A percentile compares a stretch with the other conserved stretches of the same genome.
Evolutionary conservation across 2,113 vertebrate species (phyloP).

Genomic region (Myotis davidii): DNA sequence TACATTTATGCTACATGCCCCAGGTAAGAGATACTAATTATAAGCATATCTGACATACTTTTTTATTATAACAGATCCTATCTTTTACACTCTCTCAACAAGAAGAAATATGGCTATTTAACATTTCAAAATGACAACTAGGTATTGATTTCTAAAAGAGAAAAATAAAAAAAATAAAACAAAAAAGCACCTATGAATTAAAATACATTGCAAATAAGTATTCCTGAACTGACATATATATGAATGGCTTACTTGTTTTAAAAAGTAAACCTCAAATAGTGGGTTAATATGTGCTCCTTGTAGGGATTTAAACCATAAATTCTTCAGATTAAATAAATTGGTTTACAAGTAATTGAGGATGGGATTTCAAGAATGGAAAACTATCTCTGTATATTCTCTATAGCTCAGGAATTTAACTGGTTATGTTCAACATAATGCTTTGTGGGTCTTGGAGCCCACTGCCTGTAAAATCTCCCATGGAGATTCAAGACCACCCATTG

Average conservation of each 20-base stretch:
- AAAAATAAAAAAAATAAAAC: constrained; percentile 12
- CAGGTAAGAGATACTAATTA: neutral
- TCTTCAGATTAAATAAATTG: constrained; percentile 59
- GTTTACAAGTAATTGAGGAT: constrained; percentile 51
- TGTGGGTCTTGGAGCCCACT: constrained; percentile 61
- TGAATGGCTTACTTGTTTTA: constrained; percentile 60
- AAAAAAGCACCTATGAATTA: neutral
- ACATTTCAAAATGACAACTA: neutral
- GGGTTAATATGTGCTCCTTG: constrained; percentile 32
- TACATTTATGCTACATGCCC: neutral
- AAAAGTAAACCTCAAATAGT: constrained; percentile 64
- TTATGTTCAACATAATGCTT: constrained; percentile 62
- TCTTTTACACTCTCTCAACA: neutral
- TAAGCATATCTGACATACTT: neutral
- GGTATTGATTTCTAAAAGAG: constrained; percentile 19
- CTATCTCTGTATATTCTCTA: constrained; percentile 53
- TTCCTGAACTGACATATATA: constrained; percentile 27
- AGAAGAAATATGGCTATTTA: constrained; percentile 7
- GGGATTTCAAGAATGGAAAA: constrained; percentile 49
- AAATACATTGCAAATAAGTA: constrained; percentile 40
- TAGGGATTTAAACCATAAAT: constrained; percentile 60
- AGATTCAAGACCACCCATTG: constrained; percentile 80
- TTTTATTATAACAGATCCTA: neutral
- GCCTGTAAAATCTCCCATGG: constrained; percentile 78
- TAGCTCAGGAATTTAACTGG: constrained; percentile 55